These are phyloP conservation scores for Papilio demoleus DNA, from an alignment of 2,888 invertebrate species.

Conservation along the genomic window DNA sequence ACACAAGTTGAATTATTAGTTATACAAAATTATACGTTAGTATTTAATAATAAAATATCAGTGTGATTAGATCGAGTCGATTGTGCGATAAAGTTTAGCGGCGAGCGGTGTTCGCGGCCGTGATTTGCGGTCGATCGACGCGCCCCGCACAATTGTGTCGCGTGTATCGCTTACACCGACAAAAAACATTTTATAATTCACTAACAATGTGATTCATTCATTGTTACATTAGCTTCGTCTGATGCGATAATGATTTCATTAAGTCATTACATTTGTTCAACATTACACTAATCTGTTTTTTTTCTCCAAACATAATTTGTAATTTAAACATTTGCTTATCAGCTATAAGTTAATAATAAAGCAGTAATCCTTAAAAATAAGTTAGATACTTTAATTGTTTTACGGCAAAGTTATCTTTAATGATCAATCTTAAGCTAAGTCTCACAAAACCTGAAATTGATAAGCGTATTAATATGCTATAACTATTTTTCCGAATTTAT, in stretches of 20 bases:
- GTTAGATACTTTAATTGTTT: too few relatives aligned
- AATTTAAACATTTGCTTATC: background rate
- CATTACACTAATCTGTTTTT: background rate
- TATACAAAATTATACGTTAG: background rate
- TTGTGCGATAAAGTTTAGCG: conserved; percentile 23
- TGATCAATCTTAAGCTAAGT: too few relatives aligned
- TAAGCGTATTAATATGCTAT: too few relatives aligned
- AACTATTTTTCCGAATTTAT: too few relatives aligned
- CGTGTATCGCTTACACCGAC: conserved; percentile 23
- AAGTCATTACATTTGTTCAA: conserved; percentile 2
- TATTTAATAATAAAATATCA: background rate
- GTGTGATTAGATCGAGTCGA: background rate
- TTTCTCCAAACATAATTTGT: background rate
- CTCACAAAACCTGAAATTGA: too few relatives aligned
- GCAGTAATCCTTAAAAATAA: background rate
- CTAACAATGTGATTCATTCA: conserved; percentile 1
- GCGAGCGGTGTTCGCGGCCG: conserved; percentile 15
- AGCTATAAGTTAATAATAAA: background rate
- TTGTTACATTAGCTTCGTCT: background rate
- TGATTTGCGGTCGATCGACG: conserved; percentile 35
- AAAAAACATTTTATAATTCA: conserved; percentile 23
- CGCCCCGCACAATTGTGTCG: conserved; percentile 12
- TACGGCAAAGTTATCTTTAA: too few relatives aligned
- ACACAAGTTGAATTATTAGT: too few relatives aligned
- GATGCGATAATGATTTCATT: conserved; percentile 5